Evolutionary conservation across 2,797 vertebrate species (phyloP), one percentile per base, ranked within the genome.

Genomic region (Myotis planiceps): DNA sequence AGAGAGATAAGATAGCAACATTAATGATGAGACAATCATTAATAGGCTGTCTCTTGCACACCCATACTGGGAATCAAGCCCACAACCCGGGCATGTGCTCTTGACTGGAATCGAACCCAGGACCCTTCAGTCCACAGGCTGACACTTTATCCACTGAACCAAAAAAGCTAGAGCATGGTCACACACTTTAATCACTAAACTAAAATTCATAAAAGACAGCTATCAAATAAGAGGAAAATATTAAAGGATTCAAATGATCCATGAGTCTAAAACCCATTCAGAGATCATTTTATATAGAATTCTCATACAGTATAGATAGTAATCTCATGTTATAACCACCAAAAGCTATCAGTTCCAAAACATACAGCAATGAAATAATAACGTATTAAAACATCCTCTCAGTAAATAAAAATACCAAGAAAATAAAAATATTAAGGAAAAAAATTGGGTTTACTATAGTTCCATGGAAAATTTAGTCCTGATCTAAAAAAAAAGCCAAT

Each of bases 191-290:
- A 82, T 71, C 9, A 66, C 5, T 85, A 49, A 69, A 60, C 45
- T 45, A 85, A 92, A 93, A 93, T 60, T 87, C 9, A 45, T 58
- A 84, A 42, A 65, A 88, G 16, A 78, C 4, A 72, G 19, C 18
- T 37, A 10, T 55, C 45, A 88, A 32, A 95, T 60, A 84, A 93
- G 10, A 88, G 25, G 2, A 81, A 95, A 89, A 72, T 45, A 85
- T 51, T 74, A 76, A 76, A 91, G 34, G 16, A 68, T 37, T 83
- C 21, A 91, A 79, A 78, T 79, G 58, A 79, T 63, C 37, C 19
- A 80, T 83, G 16, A 85, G 9, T 63, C 71, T 58, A 69, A 93
- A 93, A 39, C 27, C 47, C 34, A 88, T 25, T 87, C 15, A 71
- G 27, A 86, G 58, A 63, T 58, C 16, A 74, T 45, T 69, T 83